phyloP scores from a whole-genome alignment of 2,888 invertebrate species.

The Neoascia interrupta region DNA sequence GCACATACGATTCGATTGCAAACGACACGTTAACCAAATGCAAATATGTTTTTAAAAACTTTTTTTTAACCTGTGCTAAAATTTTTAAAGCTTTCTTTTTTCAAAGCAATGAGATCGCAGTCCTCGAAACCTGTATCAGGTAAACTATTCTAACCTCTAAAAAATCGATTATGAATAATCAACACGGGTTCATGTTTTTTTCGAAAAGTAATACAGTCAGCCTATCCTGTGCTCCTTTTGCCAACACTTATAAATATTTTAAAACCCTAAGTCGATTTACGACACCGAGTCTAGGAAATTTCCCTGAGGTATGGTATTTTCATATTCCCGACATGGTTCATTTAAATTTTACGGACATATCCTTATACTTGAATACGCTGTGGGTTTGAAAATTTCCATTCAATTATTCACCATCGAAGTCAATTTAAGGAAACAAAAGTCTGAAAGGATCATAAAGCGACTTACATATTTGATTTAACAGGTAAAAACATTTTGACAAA shows the following conservation, averaged over 20 bases:
- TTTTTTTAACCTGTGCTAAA: no score
- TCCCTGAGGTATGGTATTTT: no score
- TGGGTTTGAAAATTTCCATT: constrained; percentile 6
- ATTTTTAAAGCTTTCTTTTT: no score
- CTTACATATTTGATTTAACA: constrained; percentile 79
- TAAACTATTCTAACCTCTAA: no score
- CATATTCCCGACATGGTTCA: background rate
- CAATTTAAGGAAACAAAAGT: background rate
- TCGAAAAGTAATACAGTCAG: background rate
- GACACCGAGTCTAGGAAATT: background rate
- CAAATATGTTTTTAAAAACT: no score
- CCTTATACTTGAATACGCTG: background rate
- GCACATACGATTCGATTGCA: no score
- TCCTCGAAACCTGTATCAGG: no score
- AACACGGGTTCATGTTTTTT: background rate
- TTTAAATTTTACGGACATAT: constrained; percentile 12
- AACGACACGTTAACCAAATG: no score
- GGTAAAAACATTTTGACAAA: constrained; percentile 77
- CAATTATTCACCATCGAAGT: constrained; percentile 34
- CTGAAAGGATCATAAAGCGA: no score
- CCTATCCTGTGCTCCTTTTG: no score
- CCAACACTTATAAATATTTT: constrained; percentile 1
- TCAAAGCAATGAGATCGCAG: no score
- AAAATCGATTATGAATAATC: background rate
- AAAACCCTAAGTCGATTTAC: background rate